phyloP scores from a whole-genome alignment of 2,888 invertebrate genomes.

The Mythimna impura region DNA sequence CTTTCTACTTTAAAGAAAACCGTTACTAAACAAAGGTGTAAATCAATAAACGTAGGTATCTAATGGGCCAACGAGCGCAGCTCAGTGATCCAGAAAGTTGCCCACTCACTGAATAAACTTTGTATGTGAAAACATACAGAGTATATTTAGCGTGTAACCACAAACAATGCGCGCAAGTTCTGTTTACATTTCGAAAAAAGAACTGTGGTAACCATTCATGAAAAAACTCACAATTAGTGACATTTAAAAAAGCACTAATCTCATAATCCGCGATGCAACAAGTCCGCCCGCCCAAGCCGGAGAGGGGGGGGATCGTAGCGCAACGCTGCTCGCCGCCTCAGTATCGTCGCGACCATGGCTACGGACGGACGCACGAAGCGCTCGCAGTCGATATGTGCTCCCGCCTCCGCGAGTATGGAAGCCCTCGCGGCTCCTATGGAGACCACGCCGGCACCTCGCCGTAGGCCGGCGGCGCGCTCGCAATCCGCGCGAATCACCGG shows the following conservation, averaged over 20 bases:
- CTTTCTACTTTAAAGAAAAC: conserved; percentile 48
- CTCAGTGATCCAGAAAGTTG: conserved; percentile 56
- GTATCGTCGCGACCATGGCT: conserved; percentile 91
- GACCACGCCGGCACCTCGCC: conserved; percentile 90
- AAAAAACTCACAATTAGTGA: conserved; percentile 73
- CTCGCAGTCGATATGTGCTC: conserved; percentile 94
- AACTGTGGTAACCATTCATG: conserved; percentile 63
- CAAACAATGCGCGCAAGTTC: conserved; percentile 20
- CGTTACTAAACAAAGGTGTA: conserved; percentile 47
- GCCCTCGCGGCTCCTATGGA: conserved; percentile 89
- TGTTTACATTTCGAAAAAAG: conserved; percentile 25
- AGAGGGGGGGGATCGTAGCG: conserved; percentile 62
- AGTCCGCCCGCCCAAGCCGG: conserved; percentile 75
- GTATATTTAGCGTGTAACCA: conserved; percentile 24
- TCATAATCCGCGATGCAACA: conserved; percentile 83
- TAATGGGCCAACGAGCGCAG: conserved; percentile 52
- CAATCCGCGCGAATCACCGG: conserved; percentile 94
- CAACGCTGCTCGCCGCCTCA: conserved; percentile 70
- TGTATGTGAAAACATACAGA: conserved; percentile 19
- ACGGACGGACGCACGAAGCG: conserved; percentile 92
- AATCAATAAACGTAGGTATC: conserved; percentile 56
- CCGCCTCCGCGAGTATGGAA: conserved; percentile 93
- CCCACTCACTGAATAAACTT: conserved; percentile 57
- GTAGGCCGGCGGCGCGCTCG: conserved; percentile 93
- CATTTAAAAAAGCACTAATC: conserved; percentile 81